A percentile compares a stretch with the other conserved stretches of the same genome.
phyloP scores from a whole-genome alignment of 2,888 invertebrate genomes.

The Diaperis boleti region DNA sequence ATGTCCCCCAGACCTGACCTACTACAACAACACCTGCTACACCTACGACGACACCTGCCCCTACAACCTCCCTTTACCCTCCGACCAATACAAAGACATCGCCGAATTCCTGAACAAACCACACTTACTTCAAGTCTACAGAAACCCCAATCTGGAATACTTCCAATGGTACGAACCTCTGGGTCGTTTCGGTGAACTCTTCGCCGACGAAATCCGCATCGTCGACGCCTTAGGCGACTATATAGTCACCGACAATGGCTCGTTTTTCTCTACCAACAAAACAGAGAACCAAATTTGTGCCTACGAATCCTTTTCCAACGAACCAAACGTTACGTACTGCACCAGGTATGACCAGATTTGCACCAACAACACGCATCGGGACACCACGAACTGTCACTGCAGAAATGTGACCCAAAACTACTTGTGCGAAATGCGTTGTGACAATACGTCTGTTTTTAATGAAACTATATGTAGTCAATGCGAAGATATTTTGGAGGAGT shows the following conservation, averaged over 20 bases:
- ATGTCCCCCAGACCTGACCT: neutral
- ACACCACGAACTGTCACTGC: constrained; percentile 28
- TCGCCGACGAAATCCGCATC: too few relatives aligned
- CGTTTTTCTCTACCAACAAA: too few relatives aligned
- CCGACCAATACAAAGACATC: neutral
- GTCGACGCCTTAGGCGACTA: too few relatives aligned
- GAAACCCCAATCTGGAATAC: constrained; percentile 32
- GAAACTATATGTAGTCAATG: neutral
- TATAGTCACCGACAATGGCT: too few relatives aligned
- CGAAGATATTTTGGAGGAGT: neutral
- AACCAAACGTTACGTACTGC: constrained; percentile 8
- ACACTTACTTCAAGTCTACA: neutral
- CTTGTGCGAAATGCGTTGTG: constrained; percentile 10
- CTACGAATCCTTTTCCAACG: neutral
- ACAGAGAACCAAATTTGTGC: constrained; percentile 20
- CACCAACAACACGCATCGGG: neutral
- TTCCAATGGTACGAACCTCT: constrained; percentile 37
- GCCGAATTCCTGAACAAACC: neutral
- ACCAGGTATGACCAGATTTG: constrained; percentile 10
- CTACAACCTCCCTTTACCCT: neutral
- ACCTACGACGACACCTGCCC: neutral
- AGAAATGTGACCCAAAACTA: neutral
- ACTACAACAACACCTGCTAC: neutral
- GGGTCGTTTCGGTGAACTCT: constrained; percentile 31
- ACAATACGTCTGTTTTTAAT: constrained; percentile 2